Base-by-base conservation (phyloP, 2,888 invertebrate species). In the Tetanocera ferruginea region DNA sequence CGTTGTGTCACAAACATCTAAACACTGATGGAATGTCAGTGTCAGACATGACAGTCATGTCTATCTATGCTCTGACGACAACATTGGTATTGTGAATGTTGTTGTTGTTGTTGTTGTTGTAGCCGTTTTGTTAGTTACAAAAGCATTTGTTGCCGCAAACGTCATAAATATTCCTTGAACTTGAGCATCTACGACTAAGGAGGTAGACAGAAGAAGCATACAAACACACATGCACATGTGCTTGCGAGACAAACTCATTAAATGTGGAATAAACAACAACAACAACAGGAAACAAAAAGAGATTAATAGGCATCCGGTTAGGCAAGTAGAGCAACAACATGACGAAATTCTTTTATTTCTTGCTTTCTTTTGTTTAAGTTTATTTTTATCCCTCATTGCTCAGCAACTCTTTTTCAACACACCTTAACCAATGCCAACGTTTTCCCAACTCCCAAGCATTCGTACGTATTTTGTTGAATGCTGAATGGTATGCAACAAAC, bases 241-340 rank as follows among this genome's bases (percentile, higher is more conserved):
- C 64, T 31, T 64, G 64, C 6, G 51, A 51, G 69, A 71, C 55
- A 52, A 52, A 55, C 70, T 71, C 34, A 71, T 71, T 71, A 71
- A 71, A 52, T 34, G 55, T 52, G 31, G n/a, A 52, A 49, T 25
- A 51, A 37, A 17, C 64, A 64, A 64, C 64, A n/a, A 31, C 25
- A 34, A 31, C 34, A 34, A 31, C 37, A 75, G 78, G 71, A 79
- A 80, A 82, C 80, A 81, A 82, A 84, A 84, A 83, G 83, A 83
- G 83, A 84, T 84, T 84, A 84, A 84, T 84, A 83, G 84, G 83
- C 82, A 77, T 81, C 82, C 82, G 81, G 83, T 82, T 78, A 80
- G 77, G 79, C 80, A 76, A 80, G 62, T 80, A 79, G 67, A 81
- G 78, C 70, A 76, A 78, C 37, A 60, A 14, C 34, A 74, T 66